A percentile compares a stretch with the other conserved stretches of the same genome.
These are phyloP conservation scores for Mus musculus DNA, from an alignment of 2,113 vertebrate species.

Conservation along the genomic window GRCm39 chr14:77051501-77052000, in stretches of 20 bases:
- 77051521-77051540: conserved; percentile 13
- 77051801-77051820: not conserved
- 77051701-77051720: not conserved
- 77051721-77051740: not conserved
- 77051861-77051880: not conserved
- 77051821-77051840: not conserved
- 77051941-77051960: not conserved
- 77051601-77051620: conserved; percentile 7
- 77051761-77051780: not conserved
- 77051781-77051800: not conserved
- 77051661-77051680: not conserved
- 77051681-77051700: not conserved
- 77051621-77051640: not conserved
- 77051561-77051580: not conserved
- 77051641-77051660: not conserved
- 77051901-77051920: not conserved
- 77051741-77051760: not conserved
- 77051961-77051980: not conserved
- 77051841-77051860: not conserved
- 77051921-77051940: not conserved
- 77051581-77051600: not conserved
- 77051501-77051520: conserved; percentile 51
- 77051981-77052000: not conserved
- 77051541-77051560: not conserved
- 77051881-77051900: not conserved